Conservation (phyloP, 1,140 invertebrate species). For the Polypedilum pembai region DNA sequence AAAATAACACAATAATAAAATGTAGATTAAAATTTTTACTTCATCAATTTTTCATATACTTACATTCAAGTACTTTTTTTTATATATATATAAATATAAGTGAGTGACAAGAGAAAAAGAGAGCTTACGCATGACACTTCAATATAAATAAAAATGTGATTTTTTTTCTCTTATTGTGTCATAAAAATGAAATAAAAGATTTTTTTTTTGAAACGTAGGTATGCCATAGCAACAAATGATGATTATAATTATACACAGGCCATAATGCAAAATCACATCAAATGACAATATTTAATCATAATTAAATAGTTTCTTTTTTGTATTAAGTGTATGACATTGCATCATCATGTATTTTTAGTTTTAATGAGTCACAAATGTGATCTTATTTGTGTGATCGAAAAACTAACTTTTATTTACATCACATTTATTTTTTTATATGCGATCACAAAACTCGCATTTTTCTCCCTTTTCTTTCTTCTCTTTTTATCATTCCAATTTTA, state of each 20-base stretch:
- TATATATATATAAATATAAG: neutral
- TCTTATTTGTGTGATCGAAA: no score
- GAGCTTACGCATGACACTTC: constrained; percentile 9
- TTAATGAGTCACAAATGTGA: no score
- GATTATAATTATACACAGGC: neutral
- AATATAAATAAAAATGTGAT: constrained; percentile 2
- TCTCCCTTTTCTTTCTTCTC: no score
- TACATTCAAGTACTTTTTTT: neutral
- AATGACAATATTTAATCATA: constrained; percentile 1
- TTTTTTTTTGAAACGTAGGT: neutral
- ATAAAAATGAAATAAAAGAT: constrained; percentile 16
- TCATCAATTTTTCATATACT: no score
- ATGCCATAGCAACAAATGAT: neutral
- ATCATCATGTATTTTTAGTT: no score
- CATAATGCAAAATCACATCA: constrained; percentile 3
- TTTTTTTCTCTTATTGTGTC: neutral
- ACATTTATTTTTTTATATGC: no score
- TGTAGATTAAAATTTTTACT: no score
- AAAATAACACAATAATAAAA: no score
- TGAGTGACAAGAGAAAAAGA: neutral
- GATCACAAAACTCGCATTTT: no score
- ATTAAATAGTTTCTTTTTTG: neutral
- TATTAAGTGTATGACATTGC: no score
- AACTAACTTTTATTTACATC: no score
- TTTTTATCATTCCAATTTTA: no score